Conservation (phyloP, 2,113 vertebrate species). For the Rutilus rutilus region DNA sequence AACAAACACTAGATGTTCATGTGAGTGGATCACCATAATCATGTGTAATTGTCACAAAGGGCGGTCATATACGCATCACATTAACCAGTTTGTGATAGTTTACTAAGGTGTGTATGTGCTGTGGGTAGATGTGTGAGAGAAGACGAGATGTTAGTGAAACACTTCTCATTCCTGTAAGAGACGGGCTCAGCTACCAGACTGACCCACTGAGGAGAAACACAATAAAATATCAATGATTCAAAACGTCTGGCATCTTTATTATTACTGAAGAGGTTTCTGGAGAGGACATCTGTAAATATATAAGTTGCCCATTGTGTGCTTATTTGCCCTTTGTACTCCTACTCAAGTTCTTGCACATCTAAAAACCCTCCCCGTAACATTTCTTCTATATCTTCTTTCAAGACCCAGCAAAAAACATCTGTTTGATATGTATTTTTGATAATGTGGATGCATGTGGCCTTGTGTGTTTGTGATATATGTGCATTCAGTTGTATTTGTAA, state of each 20-base stretch:
- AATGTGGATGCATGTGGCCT: no score
- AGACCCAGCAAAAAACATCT: no score
- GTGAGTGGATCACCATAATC: constrained; percentile 61
- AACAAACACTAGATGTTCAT: constrained; percentile 61
- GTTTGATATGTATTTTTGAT: no score
- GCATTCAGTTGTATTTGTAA: no score
- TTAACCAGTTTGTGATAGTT: constrained; percentile 66
- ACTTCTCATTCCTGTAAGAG: constrained; percentile 58
- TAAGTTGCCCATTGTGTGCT: no score
- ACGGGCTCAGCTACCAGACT: constrained; percentile 50
- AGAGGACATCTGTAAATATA: no score
- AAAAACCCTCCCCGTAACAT: no score
- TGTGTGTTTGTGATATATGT: no score
- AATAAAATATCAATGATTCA: constrained; percentile 64
- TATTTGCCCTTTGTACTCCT: no score
- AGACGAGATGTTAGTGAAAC: constrained; percentile 46
- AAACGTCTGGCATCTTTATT: not conserved
- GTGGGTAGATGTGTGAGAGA: constrained; percentile 63
- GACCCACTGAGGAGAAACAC: constrained; percentile 49
- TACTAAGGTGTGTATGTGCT: constrained; percentile 55
- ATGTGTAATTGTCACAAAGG: constrained; percentile 56
- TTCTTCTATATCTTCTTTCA: no score
- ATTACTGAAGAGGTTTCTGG: not conserved
- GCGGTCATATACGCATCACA: constrained; percentile 56
- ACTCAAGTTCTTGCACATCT: no score